Evolutionary conservation across 2,113 vertebrate genomes (phyloP), one percentile per base, ranked within the genome.

Genomic region (Heliornis fulica): DNA sequence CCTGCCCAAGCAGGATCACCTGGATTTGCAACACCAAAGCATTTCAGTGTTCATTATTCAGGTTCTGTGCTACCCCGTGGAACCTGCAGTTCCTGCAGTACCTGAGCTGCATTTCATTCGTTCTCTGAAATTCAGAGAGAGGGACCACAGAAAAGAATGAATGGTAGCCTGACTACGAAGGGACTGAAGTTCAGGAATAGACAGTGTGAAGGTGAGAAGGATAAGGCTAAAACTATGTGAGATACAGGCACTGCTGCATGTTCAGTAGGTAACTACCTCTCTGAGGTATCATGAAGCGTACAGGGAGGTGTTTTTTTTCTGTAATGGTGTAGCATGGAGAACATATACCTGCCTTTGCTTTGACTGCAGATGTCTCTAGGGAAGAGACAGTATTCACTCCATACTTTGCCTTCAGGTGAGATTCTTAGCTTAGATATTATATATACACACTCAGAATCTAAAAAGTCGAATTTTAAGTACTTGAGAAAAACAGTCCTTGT

Each of bases 271-370:
- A 69, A 29, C 41, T 71, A 4, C 32, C 20, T 51, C 23, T 53
- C 50, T 61, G 59, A 87, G 23, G 6, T 81, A 25, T 50, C 20
- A 50, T 0, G 1, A 61, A 54, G 38, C 36, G 22, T 5, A 9
- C 8, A 50, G 43, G 34, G 17, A 70, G 12, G 14, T 82, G 40
- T 1, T 71, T 22, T 26, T 77, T 60, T 64, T 60, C 34, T 3
- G 0, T 26, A 41, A 13, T 15, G 6, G 11, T 15, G 4, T 36
- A 29, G 21, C 1, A 0, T 59, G 56, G 43, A 46, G 16, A 69
- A 63, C 8, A 25, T n/a, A n/a, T 6, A 11, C 13, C 13, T 15
- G 18, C 54, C 21, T 83, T 61, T 79, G 17, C 23, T 80, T 36
- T 78, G 28, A 41, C n/a, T 56, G 5, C 41, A 46, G 34, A 59